Evolutionary conservation across 2,888 invertebrate genomes (phyloP).

Genomic region (Anthrax anthrax): DNA sequence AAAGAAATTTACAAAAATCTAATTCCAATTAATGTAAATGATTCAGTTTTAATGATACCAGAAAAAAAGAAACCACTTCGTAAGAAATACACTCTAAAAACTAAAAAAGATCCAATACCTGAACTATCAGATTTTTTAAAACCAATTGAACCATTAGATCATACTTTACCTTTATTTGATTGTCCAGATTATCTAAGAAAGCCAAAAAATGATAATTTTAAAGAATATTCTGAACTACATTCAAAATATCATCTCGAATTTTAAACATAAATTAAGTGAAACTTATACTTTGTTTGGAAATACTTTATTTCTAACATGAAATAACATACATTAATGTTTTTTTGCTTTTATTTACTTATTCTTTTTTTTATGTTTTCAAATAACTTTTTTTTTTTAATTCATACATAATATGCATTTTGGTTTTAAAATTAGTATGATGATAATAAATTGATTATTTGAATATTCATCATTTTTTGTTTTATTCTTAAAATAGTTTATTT

Average conservation of each 20-base stretch:
- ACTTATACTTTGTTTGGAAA: no score
- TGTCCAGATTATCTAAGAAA: neutral
- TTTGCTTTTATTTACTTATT: no score
- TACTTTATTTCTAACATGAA: no score
- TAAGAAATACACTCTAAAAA: slow-evolving; percentile 10
- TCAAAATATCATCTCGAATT: slow-evolving; percentile 6
- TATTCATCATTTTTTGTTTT: no score
- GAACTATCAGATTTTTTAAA: slow-evolving; percentile 20
- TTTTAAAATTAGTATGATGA: no score
- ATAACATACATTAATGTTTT: no score
- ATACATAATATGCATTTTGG: no score
- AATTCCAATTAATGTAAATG: slow-evolving; percentile 24
- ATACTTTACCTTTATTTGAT: slow-evolving; percentile 11
- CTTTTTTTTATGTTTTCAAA: no score
- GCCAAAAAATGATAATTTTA: slow-evolving; percentile 4
- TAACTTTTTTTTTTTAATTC: no score
- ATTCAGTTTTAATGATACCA: slow-evolving; percentile 15
- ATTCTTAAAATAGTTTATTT: no score
- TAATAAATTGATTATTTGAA: no score
- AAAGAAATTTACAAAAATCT: slow-evolving; percentile 21
- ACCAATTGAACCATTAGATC: slow-evolving; percentile 14
- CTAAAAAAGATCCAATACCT: slow-evolving; percentile 16
- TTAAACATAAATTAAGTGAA: neutral
- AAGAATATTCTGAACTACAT: slow-evolving; percentile 5
- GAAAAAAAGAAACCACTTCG: slow-evolving; percentile 12